Evolutionary conservation across 1,140 invertebrate species (phyloP).

Genomic region (honey bee (Apis mellifera)): DNA sequence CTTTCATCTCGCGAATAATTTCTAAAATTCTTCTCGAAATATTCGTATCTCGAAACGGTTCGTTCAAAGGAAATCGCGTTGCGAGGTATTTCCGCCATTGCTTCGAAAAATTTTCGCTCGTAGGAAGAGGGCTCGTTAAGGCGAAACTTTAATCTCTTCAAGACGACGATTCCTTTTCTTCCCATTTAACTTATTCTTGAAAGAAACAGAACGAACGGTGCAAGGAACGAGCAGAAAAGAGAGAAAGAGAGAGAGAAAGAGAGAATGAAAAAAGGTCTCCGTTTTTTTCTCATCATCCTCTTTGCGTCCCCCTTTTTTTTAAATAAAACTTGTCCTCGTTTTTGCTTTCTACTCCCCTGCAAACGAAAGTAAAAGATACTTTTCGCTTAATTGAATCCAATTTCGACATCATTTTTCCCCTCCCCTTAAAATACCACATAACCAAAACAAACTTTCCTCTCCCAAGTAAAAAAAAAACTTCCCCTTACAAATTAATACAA

Average conservation of each 20-base stretch:
- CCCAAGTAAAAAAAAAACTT: no score
- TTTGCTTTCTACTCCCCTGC: not conserved
- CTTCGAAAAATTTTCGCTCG: slow-evolving; percentile 3
- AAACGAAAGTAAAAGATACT: not conserved
- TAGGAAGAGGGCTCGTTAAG: slow-evolving; percentile 15
- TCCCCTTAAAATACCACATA: no score
- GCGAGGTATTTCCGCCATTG: not conserved
- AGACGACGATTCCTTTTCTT: slow-evolving; percentile 4
- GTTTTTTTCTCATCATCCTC: not conserved
- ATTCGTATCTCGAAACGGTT: not conserved
- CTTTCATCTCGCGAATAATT: not conserved
- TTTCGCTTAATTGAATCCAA: not conserved
- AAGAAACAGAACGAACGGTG: not conserved
- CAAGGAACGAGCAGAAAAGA: no score
- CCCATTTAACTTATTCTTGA: slow-evolving; percentile 8
- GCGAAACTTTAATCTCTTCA: slow-evolving; percentile 13
- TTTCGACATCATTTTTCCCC: not conserved
- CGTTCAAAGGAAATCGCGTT: not conserved
- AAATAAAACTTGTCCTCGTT: slow-evolving; percentile 7
- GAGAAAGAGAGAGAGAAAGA: no score
- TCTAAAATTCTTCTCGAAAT: not conserved
- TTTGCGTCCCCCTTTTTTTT: not conserved
- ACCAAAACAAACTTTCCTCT: no score
- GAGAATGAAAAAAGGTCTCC: not conserved
- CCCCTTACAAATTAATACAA: no score